These are phyloP conservation scores for Semicossyphus pulcher DNA, from an alignment of 2,113 vertebrate genomes.

Conservation along the genomic window DNA sequence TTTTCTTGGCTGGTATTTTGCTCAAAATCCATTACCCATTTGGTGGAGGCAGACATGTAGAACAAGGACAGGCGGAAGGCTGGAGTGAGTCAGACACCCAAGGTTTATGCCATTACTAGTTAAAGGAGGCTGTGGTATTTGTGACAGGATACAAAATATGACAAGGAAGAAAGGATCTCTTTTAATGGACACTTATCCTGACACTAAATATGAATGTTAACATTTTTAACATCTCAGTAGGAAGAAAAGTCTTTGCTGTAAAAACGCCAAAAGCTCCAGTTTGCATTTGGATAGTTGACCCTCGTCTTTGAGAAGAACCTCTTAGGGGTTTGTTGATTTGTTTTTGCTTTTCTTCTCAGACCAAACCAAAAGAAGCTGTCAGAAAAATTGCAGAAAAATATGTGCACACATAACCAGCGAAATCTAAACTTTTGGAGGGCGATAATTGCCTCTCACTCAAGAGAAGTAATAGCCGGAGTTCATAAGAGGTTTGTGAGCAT, in stretches of 20 bases:
- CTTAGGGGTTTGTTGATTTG: conserved; percentile 40
- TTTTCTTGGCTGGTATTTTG: conserved; percentile 59
- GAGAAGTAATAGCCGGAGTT: conserved; percentile 18
- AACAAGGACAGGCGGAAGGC: conserved; percentile 51
- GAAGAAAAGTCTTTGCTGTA: conserved; percentile 6
- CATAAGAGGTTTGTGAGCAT: conserved; percentile 1
- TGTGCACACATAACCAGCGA: conserved; percentile 3
- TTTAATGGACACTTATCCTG: conserved; percentile 36
- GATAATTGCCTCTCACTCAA: not conserved
- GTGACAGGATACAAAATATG: conserved; percentile 29
- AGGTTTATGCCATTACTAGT: conserved; percentile 37
- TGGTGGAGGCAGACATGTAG: conserved; percentile 56
- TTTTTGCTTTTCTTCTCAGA: conserved; percentile 22
- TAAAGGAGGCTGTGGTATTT: conserved; percentile 39
- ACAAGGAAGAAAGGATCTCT: conserved; percentile 15
- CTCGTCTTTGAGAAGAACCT: conserved; percentile 1
- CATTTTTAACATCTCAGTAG: conserved; percentile 22
- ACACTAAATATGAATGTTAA: conserved; percentile 7
- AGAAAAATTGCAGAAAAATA: conserved; percentile 11
- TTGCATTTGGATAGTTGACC: conserved; percentile 25
- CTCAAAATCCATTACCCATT: conserved; percentile 51
- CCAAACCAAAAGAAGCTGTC: conserved; percentile 25
- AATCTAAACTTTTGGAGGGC: not conserved
- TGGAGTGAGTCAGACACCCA: conserved; percentile 47
- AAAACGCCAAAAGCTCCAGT: not conserved